Conservation (phyloP, 2,888 invertebrate genomes). For the Gymnocheta viridis region DNA sequence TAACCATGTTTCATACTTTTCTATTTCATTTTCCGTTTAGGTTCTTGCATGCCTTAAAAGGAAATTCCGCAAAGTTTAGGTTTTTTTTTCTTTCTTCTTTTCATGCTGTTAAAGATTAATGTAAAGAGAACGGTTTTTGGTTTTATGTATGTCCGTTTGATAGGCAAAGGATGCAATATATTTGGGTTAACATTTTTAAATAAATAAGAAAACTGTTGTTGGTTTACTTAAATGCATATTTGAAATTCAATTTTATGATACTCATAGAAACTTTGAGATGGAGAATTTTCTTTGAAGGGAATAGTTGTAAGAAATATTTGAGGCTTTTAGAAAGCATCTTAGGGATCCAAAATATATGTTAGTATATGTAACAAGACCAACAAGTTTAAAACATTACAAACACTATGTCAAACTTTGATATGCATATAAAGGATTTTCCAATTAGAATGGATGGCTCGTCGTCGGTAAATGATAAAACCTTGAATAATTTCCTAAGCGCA, state of each 20-base stretch:
- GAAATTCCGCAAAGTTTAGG: slow-evolving; percentile 58
- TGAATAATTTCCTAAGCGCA: too few species aligned
- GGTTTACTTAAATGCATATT: slow-evolving; percentile 26
- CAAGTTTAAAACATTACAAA: too few species aligned
- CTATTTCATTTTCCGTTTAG: not conserved
- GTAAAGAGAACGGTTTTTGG: slow-evolving; percentile 16
- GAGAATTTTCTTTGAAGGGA: not conserved
- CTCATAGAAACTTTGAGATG: too few species aligned
- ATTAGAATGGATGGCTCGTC: too few species aligned
- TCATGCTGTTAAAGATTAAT: slow-evolving; percentile 60
- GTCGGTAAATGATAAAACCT: too few species aligned
- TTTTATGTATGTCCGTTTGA: slow-evolving; percentile 18
- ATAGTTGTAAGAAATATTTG: too few species aligned
- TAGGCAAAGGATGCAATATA: slow-evolving; percentile 25
- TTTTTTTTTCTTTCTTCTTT: not conserved
- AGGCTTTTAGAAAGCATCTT: too few species aligned
- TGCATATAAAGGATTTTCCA: too few species aligned
- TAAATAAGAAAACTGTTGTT: slow-evolving; percentile 34
- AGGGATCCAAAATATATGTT: too few species aligned
- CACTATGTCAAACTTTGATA: too few species aligned
- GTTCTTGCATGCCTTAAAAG: slow-evolving; percentile 25
- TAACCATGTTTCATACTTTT: slow-evolving; percentile 38
- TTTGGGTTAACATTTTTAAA: slow-evolving; percentile 57
- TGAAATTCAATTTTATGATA: slow-evolving; percentile 1
- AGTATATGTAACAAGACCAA: too few species aligned